Conservation (phyloP, 2,888 invertebrate species). For the Thysanoteuthis rhombus region DNA sequence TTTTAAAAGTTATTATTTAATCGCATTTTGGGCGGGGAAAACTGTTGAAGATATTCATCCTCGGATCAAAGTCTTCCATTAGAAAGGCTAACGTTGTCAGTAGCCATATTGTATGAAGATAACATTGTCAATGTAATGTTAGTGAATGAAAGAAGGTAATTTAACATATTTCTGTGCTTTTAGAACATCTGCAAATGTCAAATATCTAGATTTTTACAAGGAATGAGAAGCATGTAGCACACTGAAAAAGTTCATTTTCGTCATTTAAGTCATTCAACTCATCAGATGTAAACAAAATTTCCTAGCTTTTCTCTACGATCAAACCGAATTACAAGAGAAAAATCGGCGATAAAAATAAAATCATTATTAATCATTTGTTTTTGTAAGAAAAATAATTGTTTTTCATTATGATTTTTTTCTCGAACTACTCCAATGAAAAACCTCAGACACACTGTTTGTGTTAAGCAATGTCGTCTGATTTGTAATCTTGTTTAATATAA, state of each 20-base stretch:
- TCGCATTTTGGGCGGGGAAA: background rate
- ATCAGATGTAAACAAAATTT: background rate
- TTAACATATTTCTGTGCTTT: background rate
- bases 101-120: background rate
- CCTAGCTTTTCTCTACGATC: background rate
- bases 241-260: background rate
- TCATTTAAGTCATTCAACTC: background rate
- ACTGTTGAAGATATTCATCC: constrained; percentile 12
- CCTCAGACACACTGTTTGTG: too few relatives aligned
- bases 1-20: background rate
- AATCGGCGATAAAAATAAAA: background rate
- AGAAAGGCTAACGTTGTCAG: constrained; percentile 12
- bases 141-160: background rate
- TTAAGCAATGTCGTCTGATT: background rate
- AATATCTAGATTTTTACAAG: background rate
- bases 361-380: background rate
- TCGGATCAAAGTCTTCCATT: background rate
- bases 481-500: background rate
- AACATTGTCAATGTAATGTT: background rate
- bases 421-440: background rate
- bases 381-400: background rate
- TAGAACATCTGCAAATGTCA: background rate
- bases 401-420: background rate
- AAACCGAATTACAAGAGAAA: background rate
- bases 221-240: background rate